Evolutionary conservation across 2,113 vertebrate species (phyloP), one percentile per base, ranked within the genome.

Genomic region (Clarias batrachus): DNA sequence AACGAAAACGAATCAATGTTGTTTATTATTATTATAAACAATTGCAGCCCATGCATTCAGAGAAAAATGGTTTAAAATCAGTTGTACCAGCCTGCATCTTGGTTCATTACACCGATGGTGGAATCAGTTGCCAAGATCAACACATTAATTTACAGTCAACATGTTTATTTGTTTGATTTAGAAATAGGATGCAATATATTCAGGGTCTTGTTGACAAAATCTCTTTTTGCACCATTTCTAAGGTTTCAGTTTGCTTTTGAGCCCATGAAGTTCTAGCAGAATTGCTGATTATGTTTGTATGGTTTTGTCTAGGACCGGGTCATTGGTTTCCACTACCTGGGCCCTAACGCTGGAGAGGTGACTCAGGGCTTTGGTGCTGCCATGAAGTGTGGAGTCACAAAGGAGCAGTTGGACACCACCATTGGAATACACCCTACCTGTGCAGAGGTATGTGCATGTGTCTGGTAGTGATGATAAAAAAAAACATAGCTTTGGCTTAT

Each of bases 361-460:
- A 99, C 97, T 5, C 98, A 99, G 70, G 98, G 98, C 68, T 99
- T 96, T 86, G 97, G 96, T 16, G 94, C 90, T 2, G 97, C 98
- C 77, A 99, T 99, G 93, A 99, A 99, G 89, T 99, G 98, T 89
- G 97, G 98, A 0, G 92, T 95, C 78, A 99, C 97, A 4, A 99
- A 99, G 83, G 96, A 96, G 54, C 94, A 95, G 83, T 94, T 99
- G 57, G 95, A 98, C 91, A 87, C 89, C 90, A 99, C 98, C 19
- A 97, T 99, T 57, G 98, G 98, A 59, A 99, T 99, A 84, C 98
- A 99, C 89, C 98, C 98, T 13, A 99, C 98, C 1, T 97, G 98
- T 86, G 97, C 95, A 81, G 98, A 99, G 97, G 98, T 99, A 91
- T 85, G 79, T 54, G 30, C 13, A 11, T 63, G 57, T 52, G 33